Percentiles rank a stretch among this genome's conserved stretches.
phyloP scores from a whole-genome alignment of 2,797 vertebrate genomes.

The Thalassophryne amazonica region DNA sequence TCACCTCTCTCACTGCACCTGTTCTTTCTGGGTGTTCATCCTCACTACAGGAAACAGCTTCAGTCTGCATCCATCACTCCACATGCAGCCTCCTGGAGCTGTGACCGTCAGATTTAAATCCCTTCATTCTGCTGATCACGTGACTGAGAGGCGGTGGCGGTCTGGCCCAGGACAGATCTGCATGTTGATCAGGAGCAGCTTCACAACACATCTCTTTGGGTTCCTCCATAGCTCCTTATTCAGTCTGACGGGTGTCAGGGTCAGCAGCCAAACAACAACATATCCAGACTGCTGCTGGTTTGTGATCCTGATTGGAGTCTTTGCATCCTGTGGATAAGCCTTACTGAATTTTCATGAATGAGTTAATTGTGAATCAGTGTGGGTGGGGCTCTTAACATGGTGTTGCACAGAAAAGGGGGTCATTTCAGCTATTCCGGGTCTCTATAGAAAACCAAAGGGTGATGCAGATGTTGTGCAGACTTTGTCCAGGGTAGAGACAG shows the following conservation, averaged over 20 bases:
- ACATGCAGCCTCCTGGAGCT: not conserved
- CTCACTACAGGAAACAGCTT: not conserved
- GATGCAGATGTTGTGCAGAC: too few species aligned
- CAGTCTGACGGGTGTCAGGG: conserved; percentile 50
- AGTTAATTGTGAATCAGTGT: too few species aligned
- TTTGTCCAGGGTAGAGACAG: too few species aligned
- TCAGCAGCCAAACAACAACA: conserved; percentile 27
- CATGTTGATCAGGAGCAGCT: conserved; percentile 19
- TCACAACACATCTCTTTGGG: conserved; percentile 6
- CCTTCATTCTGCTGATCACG: conserved; percentile 24
- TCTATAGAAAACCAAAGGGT: too few species aligned
- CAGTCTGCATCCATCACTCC: conserved; percentile 9
- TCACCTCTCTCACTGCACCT: too few species aligned
- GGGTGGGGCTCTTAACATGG: too few species aligned
- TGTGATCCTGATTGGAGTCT: conserved; percentile 28
- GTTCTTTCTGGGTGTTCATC: too few species aligned
- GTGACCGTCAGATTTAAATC: conserved; percentile 11
- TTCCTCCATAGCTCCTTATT: conserved; percentile 54
- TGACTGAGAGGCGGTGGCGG: conserved; percentile 21
- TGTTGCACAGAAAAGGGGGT: too few species aligned
- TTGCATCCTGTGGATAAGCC: conserved; percentile 11
- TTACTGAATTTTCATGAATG: not conserved
- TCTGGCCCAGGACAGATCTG: conserved; percentile 10
- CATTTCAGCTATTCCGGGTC: too few species aligned
- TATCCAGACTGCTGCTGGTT: conserved; percentile 38